Percentiles rank a stretch among this genome's conserved stretches.
Conservation (phyloP, 1,140 invertebrate species). For the Nylanderia fulva region DNA sequence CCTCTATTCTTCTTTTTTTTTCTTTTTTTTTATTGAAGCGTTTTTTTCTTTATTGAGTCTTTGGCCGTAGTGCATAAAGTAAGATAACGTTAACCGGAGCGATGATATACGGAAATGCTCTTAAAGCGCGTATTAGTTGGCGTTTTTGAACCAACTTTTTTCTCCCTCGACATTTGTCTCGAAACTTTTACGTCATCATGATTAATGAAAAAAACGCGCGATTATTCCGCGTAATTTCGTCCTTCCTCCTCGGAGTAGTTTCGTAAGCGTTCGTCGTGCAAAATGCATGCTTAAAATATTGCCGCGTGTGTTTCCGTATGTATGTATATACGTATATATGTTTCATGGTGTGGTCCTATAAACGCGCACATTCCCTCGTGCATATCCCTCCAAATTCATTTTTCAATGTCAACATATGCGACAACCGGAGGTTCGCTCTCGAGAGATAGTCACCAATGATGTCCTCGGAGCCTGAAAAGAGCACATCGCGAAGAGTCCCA, state of each 20-base stretch:
- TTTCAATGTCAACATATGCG: neutral
- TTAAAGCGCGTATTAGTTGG: neutral
- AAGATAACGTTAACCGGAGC: neutral
- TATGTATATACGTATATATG: too few species aligned
- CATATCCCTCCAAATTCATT: neutral
- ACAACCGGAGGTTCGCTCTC: neutral
- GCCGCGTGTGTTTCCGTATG: neutral
- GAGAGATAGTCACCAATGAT: neutral
- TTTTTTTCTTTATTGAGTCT: constrained; percentile 12
- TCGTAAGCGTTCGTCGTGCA: neutral
- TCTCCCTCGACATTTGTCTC: neutral
- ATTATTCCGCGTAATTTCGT: neutral
- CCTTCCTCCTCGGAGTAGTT: neutral
- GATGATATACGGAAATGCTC: neutral
- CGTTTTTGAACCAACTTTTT: neutral
- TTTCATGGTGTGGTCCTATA: neutral
- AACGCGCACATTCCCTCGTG: neutral
- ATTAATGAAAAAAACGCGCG: neutral
- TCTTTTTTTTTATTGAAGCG: neutral
- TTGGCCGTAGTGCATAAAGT: constrained; percentile 2
- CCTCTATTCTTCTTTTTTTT: neutral
- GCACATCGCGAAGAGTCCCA: neutral
- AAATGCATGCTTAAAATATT: neutral
- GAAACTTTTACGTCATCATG: neutral
- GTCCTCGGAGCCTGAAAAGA: neutral